These are phyloP conservation scores for Takifugu flavidus DNA, from an alignment of 2,113 vertebrate species.

Conservation along the genomic window DNA sequence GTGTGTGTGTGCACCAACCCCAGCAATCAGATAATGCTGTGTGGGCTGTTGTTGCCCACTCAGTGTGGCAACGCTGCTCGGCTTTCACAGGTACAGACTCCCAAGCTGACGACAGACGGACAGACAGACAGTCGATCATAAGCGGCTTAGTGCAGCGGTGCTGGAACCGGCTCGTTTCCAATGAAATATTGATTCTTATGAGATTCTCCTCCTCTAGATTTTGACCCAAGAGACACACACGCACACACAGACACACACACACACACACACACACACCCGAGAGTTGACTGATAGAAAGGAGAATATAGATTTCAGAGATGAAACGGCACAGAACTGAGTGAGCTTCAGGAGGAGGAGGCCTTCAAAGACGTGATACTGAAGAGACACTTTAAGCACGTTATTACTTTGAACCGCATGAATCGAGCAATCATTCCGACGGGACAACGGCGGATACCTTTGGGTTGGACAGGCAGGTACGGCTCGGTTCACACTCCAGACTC, in stretches of 20 bases:
- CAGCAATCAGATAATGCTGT: constrained; percentile 44
- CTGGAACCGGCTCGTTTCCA: constrained; percentile 33
- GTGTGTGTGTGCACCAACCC: constrained; percentile 35
- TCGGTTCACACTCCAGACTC: constrained; percentile 47
- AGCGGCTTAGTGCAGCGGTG: constrained; percentile 55
- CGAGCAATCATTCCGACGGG: no score
- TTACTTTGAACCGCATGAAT: no score
- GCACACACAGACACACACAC: no score
- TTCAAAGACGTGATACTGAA: not conserved
- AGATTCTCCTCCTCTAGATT: constrained; percentile 28
- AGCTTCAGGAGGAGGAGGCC: not conserved
- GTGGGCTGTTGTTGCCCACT: constrained; percentile 50
- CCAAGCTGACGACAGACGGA: constrained; percentile 53
- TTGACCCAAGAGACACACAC: constrained; percentile 15
- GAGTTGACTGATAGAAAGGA: constrained; percentile 15
- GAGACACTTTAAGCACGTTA: not conserved
- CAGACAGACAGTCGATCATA: constrained; percentile 48
- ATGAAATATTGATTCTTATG: constrained; percentile 44
- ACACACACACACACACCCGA: not conserved
- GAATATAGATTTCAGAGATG: constrained; percentile 1
- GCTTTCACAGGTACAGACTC: constrained; percentile 66
- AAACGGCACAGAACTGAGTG: not conserved
- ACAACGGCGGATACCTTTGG: not conserved
- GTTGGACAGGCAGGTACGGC: constrained; percentile 22
- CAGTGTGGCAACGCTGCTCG: constrained; percentile 52